phyloP scores from a whole-genome alignment of 2,113 vertebrate genomes.

The Corythoichthys intestinalis region DNA sequence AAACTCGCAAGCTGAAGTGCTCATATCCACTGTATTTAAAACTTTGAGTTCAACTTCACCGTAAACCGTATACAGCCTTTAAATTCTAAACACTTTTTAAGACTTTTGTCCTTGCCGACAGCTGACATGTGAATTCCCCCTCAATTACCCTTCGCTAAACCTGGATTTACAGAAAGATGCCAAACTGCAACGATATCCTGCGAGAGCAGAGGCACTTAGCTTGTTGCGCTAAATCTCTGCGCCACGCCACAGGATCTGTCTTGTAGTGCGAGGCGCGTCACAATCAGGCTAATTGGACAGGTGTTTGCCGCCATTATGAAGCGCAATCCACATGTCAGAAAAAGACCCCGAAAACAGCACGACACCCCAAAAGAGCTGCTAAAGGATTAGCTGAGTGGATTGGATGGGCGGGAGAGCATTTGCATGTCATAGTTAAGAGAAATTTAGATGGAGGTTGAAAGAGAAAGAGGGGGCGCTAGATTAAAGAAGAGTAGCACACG shows the following conservation, averaged over 20 bases:
- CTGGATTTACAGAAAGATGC: slow-evolving; percentile 63
- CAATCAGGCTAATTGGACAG: slow-evolving; percentile 70
- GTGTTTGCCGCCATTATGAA: slow-evolving; percentile 64
- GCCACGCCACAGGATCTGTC: slow-evolving; percentile 54
- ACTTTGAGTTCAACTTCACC: slow-evolving; percentile 8
- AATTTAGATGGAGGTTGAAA: slow-evolving; percentile 52
- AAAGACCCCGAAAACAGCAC: slow-evolving; percentile 59
- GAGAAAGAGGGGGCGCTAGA: slow-evolving; percentile 45
- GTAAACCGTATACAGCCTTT: slow-evolving; percentile 36
- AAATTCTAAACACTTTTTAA: slow-evolving; percentile 32
- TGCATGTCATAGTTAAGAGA: slow-evolving; percentile 59
- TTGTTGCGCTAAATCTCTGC: slow-evolving; percentile 57
- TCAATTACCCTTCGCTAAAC: slow-evolving; percentile 65
- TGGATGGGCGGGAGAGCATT: slow-evolving; percentile 49
- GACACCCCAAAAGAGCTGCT: slow-evolving; percentile 48
- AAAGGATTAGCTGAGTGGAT: slow-evolving; percentile 54
- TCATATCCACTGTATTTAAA: slow-evolving; percentile 9
- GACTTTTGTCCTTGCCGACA: slow-evolving; percentile 49
- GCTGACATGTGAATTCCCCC: slow-evolving; percentile 39
- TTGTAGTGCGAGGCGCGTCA: slow-evolving; percentile 56
- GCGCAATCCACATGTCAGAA: slow-evolving; percentile 59
- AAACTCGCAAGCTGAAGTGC: no score
- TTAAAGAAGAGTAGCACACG: slow-evolving; percentile 60
- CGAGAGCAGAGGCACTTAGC: slow-evolving; percentile 45
- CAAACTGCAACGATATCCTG: slow-evolving; percentile 54